Evolutionary conservation across 2,888 invertebrate species (phyloP), one percentile per base, ranked within the genome.

Genomic region (Melinaea menophilus): DNA sequence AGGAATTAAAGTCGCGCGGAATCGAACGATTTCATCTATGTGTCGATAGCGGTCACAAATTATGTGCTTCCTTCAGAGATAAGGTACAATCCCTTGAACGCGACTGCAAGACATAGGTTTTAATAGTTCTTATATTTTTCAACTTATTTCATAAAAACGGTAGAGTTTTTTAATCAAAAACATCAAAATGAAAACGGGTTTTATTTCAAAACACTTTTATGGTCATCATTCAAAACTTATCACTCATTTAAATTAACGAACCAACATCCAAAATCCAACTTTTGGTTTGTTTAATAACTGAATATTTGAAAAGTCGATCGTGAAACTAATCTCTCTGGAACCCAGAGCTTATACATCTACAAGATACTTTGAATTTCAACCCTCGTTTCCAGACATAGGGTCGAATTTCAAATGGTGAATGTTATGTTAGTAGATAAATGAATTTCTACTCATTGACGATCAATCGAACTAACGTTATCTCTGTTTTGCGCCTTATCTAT

Each of bases 21-120:
- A 88, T 88, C 86, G 88, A 86, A 86, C 82, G 85, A 85, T 86
- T 86, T 88, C 88, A 89, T 89, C 88, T 85, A 81, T 81, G 88
- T 86, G 89, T 86, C 88, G 89, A 90, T 88, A 86, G 86, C 86
- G 86, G 83, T 83, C 88, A 87, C 88, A 89, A 89, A 89, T 90
- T 89, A 89, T 89, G 88, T 88, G 87, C 84, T 87, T 85, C 85
- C 85, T 84, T 79, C 73, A 74, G 63, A 55, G 70, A 77, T 78
- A 81, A 76, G 76, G 75, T 61, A 62, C 58, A 69, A 65, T 69
- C 70, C 57, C 68, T 45, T 31, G 60, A 4, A 5, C 11, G 58
- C 51, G 51, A 51, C 51, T 7, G 2, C 5, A 11, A 31, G 7
- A 51, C 22, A 51, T 51, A 51, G 7, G 4, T 31, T 51, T 9